A percentile compares a stretch with the other conserved stretches of the same genome.
phyloP scores from a whole-genome alignment of 2,113 vertebrate genomes.

The Oreotrochilus melanogaster region DNA sequence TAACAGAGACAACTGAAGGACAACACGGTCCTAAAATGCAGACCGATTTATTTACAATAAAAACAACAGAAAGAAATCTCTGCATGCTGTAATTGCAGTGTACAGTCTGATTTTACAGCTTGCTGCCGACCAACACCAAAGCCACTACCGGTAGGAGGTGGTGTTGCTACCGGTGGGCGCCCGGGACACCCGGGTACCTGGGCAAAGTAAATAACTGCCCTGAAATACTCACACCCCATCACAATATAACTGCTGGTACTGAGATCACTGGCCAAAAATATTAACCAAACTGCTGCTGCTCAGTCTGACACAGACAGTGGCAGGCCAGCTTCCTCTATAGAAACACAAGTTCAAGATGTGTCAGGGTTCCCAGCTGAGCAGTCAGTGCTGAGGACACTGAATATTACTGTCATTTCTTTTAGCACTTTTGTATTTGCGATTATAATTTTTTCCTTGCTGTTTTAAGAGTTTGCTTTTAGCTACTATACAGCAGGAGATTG shows the following conservation, averaged over 20 bases:
- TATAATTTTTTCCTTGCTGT: neutral
- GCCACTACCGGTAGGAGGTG: accelerated
- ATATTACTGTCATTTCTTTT: neutral
- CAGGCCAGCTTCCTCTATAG: neutral
- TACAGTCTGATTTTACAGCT: neutral
- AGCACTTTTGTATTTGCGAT: neutral
- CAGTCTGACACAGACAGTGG: accelerated
- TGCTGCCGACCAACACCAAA: neutral
- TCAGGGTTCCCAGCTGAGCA: neutral
- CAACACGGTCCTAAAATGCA: accelerated
- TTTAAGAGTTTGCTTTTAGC: neutral
- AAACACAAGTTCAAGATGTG: neutral
- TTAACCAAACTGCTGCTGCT: neutral
- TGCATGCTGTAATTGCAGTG: accelerated
- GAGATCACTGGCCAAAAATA: neutral
- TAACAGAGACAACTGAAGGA: neutral
- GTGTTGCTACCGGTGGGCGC: neutral
- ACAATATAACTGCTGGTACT: neutral
- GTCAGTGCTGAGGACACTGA: neutral
- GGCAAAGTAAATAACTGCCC: neutral
- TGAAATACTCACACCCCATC: neutral
- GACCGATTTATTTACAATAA: accelerated
- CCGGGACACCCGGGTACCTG: accelerated
- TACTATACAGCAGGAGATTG: accelerated
- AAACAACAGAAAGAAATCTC: neutral